Conservation (phyloP, 2,888 invertebrate genomes). For the Leptinotarsa rubiginosa region DNA sequence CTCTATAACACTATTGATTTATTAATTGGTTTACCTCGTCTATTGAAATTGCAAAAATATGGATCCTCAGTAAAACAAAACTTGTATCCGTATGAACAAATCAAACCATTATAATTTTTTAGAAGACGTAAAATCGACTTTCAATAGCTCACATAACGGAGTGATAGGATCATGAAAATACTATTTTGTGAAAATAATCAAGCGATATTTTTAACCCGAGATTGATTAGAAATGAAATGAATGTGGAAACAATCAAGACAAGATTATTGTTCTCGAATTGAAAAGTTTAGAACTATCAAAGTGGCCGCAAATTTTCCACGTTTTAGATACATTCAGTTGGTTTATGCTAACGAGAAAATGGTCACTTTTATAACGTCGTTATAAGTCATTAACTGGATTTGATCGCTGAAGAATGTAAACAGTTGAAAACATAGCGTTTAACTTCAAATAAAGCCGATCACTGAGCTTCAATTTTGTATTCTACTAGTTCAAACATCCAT, state of each 20-base stretch:
- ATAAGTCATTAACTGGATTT: not conserved
- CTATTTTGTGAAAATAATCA: slow-evolving; percentile 20
- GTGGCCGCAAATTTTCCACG: not conserved
- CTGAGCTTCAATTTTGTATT: not conserved
- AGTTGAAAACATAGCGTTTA: not conserved
- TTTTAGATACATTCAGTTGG: not conserved
- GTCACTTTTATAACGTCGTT: slow-evolving; percentile 1
- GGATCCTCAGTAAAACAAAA: not conserved
- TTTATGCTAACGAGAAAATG: not conserved
- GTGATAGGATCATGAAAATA: not conserved
- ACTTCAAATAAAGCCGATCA: not conserved
- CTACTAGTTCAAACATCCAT: no score
- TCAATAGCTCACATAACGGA: not conserved
- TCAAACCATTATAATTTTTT: not conserved
- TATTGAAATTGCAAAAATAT: no score
- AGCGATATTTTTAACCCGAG: slow-evolving; percentile 20
- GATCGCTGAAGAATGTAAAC: not conserved
- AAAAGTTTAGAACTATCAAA: not conserved
- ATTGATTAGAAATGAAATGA: slow-evolving; percentile 20
- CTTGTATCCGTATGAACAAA: not conserved
- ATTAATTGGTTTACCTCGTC: no score
- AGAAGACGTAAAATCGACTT: not conserved
- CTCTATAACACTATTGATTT: no score
- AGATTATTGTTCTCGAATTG: slow-evolving; percentile 1
- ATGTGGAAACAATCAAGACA: slow-evolving; percentile 12